Evolutionary conservation across 2,797 vertebrate species (phyloP).

Genomic region (Cottoperca gobio): DNA sequence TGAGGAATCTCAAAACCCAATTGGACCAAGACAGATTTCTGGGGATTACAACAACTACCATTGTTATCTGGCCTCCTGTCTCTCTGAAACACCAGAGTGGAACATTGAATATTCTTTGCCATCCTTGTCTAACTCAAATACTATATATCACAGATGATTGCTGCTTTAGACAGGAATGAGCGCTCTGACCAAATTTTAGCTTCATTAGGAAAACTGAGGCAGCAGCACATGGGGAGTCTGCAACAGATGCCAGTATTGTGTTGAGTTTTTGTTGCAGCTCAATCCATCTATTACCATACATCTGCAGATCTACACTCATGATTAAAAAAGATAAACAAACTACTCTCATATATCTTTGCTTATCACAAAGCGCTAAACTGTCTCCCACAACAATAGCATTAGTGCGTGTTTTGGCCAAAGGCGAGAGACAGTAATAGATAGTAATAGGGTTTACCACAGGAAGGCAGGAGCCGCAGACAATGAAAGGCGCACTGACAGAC

Average conservation of each 20-base stretch:
- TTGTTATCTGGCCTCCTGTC: neutral
- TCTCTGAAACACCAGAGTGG: neutral
- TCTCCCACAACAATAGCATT: slow-evolving; percentile 69
- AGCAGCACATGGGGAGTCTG: slow-evolving; percentile 19
- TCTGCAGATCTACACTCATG: slow-evolving; percentile 65
- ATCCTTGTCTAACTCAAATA: neutral
- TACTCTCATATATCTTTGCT: slow-evolving; percentile 73
- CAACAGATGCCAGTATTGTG: slow-evolving; percentile 46
- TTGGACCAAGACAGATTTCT: slow-evolving; percentile 8
- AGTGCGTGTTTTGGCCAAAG: slow-evolving; percentile 61
- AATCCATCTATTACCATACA: slow-evolving; percentile 61
- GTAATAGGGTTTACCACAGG: slow-evolving; percentile 64
- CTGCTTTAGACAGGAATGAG: neutral
- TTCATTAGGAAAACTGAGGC: slow-evolving; percentile 41
- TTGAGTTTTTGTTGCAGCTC: slow-evolving; percentile 57
- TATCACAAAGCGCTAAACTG: slow-evolving; percentile 66
- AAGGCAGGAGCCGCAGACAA: slow-evolving; percentile 42
- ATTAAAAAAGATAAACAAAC: slow-evolving; percentile 71
- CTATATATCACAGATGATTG: slow-evolving; percentile 19
- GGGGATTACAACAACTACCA: slow-evolving; percentile 7
- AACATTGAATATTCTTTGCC: slow-evolving; percentile 11
- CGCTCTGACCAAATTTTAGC: slow-evolving; percentile 40
- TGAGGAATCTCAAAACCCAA: slow-evolving; percentile 9
- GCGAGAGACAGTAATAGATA: slow-evolving; percentile 69
- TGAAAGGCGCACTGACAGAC: slow-evolving; percentile 44